Conservation (phyloP, 2,113 vertebrate genomes). For the Rhynchomys soricoides region DNA sequence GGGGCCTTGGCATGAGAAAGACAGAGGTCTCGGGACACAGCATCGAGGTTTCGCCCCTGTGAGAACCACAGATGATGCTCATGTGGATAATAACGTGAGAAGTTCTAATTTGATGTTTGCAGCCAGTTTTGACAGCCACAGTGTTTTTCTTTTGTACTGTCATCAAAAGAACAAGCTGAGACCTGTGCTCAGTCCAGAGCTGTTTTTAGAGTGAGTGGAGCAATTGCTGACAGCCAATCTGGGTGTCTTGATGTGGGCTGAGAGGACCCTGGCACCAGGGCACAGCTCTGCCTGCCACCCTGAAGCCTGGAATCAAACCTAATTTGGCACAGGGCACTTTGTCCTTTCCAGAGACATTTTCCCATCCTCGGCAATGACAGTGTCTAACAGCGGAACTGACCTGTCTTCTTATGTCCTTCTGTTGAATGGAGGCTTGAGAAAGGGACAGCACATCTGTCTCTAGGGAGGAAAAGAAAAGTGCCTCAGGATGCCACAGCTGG, state of each 20-base stretch:
- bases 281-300: accelerated
- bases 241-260: not conserved
- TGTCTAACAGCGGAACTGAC: not conserved
- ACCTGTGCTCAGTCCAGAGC: not conserved
- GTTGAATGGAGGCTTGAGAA: not conserved
- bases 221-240: not conserved
- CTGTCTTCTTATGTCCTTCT: not conserved
- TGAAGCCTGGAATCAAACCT: too few relatives aligned
- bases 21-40: not conserved
- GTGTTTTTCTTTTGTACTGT: not conserved
- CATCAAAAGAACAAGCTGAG: not conserved
- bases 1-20: not conserved
- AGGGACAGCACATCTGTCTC: not conserved
- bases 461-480: not conserved
- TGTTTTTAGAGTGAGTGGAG: not conserved
- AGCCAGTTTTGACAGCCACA: not conserved
- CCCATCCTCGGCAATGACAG: not conserved
- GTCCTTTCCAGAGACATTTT: not conserved
- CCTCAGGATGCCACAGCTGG: not conserved
- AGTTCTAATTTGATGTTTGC: not conserved
- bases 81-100: not conserved
- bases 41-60: too few relatives aligned
- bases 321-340: not conserved
- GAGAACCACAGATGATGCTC: not conserved
- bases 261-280: not conserved